Base-by-base conservation (phyloP, 2,888 invertebrate species). In the Hartigia nigra region DNA sequence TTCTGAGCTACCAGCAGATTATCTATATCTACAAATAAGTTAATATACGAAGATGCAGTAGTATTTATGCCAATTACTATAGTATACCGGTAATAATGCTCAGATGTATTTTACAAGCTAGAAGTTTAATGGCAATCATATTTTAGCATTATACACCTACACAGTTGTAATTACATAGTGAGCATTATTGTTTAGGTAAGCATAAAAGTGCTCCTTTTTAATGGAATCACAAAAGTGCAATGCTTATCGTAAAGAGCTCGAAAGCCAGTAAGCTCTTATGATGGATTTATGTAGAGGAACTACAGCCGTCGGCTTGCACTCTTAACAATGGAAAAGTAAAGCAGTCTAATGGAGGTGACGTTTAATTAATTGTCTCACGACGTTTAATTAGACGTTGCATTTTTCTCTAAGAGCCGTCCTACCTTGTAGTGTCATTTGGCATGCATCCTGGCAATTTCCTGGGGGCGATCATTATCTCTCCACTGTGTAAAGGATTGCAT, bases 321-420 rank as follows among this genome's bases (percentile, higher is more conserved):
- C 37, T 69, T 77, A 76, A 77, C 75, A 23, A 72, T 70, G 35
- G 75, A 55, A 70, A 78, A 78, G 69, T 75, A 75, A 39, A 75
- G 75, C 35, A 55, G 78, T 75, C 55, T 55, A 55, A 55, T 55
- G 55, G 23, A 55, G 23, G 75, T 79, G 31, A 74, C 72, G 69
- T 79, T 79, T 72, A 79, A 79, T 79, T 79, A 79, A 79, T 79
- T 74, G 74, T 74, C 74, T 72, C 75, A 72, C 74, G 76, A 79
- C 76, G 76, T 79, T 79, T 79, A 79, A 79, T 79, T 79, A 79
- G 39, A 76, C 76, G 78, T 74, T 72, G 78, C 76, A 79, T 79
- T 79, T 79, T 79, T 79, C 74, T 79, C 69, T 74, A n/a, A 35
- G 76, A 69, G 76, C 69, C 70, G 76, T 55, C 70, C 69, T 55